Evolutionary conservation across 2,797 vertebrate species (phyloP).

Genomic region (Hyperoplus lanceolatus): DNA sequence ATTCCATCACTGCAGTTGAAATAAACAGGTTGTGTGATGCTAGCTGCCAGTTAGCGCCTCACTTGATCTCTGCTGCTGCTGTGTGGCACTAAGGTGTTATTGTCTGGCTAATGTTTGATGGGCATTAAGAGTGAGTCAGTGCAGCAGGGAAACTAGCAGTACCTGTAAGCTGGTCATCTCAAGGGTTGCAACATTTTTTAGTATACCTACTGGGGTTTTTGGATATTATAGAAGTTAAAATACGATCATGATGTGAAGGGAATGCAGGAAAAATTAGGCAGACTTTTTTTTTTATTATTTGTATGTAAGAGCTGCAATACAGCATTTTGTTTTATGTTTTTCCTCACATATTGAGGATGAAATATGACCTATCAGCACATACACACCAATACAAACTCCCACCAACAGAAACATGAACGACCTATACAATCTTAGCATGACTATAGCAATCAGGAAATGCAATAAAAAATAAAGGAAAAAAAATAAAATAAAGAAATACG

Average conservation of each 20-base stretch:
- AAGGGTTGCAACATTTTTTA: not conserved
- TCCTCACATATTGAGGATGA: not conserved
- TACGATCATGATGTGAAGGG: not conserved
- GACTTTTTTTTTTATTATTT: too few species aligned
- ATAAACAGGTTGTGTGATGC: not conserved
- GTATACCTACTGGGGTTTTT: not conserved
- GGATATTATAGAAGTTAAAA: not conserved
- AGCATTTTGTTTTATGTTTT: too few species aligned
- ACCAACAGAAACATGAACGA: not conserved
- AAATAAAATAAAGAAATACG: too few species aligned
- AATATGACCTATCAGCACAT: too few species aligned
- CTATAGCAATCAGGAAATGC: not conserved
- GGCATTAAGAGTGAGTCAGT: not conserved
- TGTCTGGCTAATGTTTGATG: not conserved
- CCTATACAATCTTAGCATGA: too few species aligned
- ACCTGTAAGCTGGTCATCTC: not conserved
- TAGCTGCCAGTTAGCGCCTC: not conserved
- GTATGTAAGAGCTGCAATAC: too few species aligned
- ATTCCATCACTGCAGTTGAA: not conserved
- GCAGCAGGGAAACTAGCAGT: not conserved
- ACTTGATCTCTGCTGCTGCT: constrained; percentile 46
- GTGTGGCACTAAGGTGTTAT: constrained; percentile 23
- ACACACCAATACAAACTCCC: not conserved
- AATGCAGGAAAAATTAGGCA: not conserved
- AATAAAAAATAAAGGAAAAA: not conserved